Base-by-base conservation (phyloP, 2,888 invertebrate species). In the Ormyrus labotus region DNA sequence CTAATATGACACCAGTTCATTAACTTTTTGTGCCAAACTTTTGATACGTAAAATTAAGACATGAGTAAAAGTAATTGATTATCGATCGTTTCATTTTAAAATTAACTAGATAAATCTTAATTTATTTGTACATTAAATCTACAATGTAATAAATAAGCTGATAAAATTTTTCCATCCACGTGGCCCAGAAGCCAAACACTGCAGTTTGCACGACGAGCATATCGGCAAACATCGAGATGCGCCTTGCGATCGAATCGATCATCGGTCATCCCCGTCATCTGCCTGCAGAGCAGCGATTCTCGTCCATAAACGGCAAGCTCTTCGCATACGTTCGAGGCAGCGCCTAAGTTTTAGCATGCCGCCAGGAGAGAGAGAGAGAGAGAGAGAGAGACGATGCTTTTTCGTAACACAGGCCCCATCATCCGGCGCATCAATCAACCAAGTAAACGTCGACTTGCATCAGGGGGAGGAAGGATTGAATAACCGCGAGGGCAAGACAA, bases 381-480 rank as follows among this genome's bases (percentile, higher is more conserved):
- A 5, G 48, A 51, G 53, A 55, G 53, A 60, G 51, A 34, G 51
- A 45, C 19, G 63, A 51, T 45, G 55, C 48, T 55, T 53, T 55
- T 45, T 13, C 64, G 4, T 58, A 69, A 69, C 47, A 57, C 19
- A 57, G 48, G 57, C 55, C 55, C 64, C 55, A 73, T 73, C 73
- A 73, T 55, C 64, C 64, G 48, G 13, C 73, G 19, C 73, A 73
- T 73, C 73, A 64, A 73, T 73, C 73, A 73, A 73, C 48, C 64
- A 47, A 48, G 64, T 64, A 51, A 61, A n/a, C 48, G 64, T 47
- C 45, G 13, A 34, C 34, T 34, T 34, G 34, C 34, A 4, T 34
- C 34, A 34, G 34, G 34, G 45, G 50, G 63, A 57, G 51, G 48
- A 58, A 48, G 48, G 64, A 73, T 74, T 67, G 67, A 74, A 74